These are phyloP conservation scores for Triplophysa bombifrons DNA, from an alignment of 2,797 vertebrate genomes.

Conservation along the genomic window DNA sequence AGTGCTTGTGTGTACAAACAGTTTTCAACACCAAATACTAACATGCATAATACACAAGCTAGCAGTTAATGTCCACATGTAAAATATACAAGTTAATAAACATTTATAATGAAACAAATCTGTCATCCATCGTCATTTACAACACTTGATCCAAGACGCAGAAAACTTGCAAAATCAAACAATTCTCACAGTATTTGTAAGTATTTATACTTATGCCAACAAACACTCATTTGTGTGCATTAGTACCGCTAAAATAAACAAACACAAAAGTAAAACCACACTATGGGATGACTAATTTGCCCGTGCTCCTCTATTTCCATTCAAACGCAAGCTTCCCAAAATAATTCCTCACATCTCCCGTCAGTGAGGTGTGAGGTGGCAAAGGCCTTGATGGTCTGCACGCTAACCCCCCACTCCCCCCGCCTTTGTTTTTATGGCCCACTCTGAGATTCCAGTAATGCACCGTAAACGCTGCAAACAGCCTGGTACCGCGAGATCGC, in stretches of 20 bases:
- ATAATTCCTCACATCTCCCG: conserved; percentile 82
- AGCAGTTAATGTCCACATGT: background rate
- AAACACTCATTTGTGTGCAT: background rate
- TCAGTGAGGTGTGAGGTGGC: conserved; percentile 78
- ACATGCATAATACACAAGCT: background rate
- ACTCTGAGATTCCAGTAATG: conserved; percentile 77
- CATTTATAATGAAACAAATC: background rate
- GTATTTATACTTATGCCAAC: background rate
- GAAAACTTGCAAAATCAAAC: background rate
- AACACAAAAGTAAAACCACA: background rate
- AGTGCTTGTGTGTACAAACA: background rate
- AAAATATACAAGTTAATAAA: background rate
- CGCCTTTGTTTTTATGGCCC: conserved; percentile 71
- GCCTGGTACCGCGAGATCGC: conserved; percentile 70
- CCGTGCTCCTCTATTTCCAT: conserved; percentile 67
- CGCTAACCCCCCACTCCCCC: conserved; percentile 43
- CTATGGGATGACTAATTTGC: background rate
- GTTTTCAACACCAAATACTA: background rate
- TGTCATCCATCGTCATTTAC: background rate
- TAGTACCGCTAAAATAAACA: background rate
- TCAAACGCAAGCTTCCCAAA: conserved; percentile 78
- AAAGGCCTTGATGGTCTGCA: conserved; percentile 71
- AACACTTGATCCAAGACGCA: background rate
- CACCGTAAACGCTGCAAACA: conserved; percentile 77
- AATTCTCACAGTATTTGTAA: background rate